A percentile compares a stretch with the other conserved stretches of the same genome.
Evolutionary conservation across 1,140 invertebrate species (phyloP).

Genomic region (Bombus terrestris): DNA sequence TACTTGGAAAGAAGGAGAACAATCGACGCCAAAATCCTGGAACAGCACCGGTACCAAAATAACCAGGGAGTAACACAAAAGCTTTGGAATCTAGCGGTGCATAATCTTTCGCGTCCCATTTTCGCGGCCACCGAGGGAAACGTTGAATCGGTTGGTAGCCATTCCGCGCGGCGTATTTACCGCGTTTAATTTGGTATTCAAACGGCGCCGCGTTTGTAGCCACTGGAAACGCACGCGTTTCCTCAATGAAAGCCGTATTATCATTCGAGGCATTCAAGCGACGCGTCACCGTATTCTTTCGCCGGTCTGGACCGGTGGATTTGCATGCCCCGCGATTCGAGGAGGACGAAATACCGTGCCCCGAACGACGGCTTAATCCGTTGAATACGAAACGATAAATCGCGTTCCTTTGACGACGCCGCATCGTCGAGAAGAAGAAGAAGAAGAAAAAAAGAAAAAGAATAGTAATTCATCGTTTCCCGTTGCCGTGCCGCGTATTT

Average conservation of each 20-base stretch:
- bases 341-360: not conserved
- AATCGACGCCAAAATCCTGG: not conserved
- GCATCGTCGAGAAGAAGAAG: not conserved
- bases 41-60: not conserved
- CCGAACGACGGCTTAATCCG: conserved; percentile 45
- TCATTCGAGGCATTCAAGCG: conserved; percentile 38
- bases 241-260: conserved; percentile 30
- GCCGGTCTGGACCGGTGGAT: conserved; percentile 5
- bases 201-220: conserved; percentile 10
- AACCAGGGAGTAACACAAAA: not conserved
- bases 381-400: conserved; percentile 50
- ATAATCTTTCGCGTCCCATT: not conserved
- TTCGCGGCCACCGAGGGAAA: not conserved
- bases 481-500: conserved; percentile 18
- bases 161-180: conserved; percentile 17
- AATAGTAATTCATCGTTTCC: conserved; percentile 37
- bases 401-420: conserved; percentile 33
- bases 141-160: conserved; percentile 7
- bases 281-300: conserved; percentile 57
- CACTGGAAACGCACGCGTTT: not conserved
- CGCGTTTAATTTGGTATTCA: conserved; percentile 34
- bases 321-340: conserved; percentile 28
- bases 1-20: not conserved
- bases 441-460: not conserved
- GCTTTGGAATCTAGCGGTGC: no score